Percentiles rank a stretch among this genome's conserved stretches.
phyloP scores from a whole-genome alignment of 2,113 vertebrate species.

The Alexandromys fortis region DNA sequence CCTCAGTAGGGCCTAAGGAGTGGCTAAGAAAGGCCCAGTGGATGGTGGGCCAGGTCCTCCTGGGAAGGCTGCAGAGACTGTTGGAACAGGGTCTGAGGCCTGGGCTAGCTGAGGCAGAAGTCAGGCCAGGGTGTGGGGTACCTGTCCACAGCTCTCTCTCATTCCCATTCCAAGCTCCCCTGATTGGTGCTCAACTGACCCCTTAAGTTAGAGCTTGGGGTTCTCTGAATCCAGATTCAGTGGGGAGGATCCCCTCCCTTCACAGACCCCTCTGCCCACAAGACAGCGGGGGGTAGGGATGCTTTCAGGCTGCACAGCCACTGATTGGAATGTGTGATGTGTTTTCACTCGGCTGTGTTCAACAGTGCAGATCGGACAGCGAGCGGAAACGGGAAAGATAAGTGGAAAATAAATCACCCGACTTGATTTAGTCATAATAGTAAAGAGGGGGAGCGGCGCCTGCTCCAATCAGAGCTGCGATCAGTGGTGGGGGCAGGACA shows the following conservation, averaged over 20 bases:
- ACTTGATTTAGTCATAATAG: slow-evolving; percentile 80
- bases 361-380: slow-evolving; percentile 76
- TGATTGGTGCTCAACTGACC: not conserved
- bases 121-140: not conserved
- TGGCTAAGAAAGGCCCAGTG: not conserved
- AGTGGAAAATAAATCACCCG: slow-evolving; percentile 80
- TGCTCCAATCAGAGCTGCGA: not conserved
- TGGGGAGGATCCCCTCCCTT: not conserved
- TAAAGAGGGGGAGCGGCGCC: not conserved
- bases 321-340: slow-evolving; percentile 65
- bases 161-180: not conserved
- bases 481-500: not conserved
- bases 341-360: slow-evolving; percentile 78
- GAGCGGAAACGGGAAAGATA: slow-evolving; percentile 75
- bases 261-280: not conserved
- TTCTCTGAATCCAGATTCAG: not conserved
- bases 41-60: too few species aligned
- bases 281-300: not conserved
- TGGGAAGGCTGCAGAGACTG: not conserved
- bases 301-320: not conserved
- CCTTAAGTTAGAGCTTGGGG: not conserved
- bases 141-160: not conserved
- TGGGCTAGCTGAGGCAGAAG: not conserved
- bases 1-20: not conserved
- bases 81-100: not conserved